Conservation (phyloP, 2,797 vertebrate species). For the Natrix natrix region DNA sequence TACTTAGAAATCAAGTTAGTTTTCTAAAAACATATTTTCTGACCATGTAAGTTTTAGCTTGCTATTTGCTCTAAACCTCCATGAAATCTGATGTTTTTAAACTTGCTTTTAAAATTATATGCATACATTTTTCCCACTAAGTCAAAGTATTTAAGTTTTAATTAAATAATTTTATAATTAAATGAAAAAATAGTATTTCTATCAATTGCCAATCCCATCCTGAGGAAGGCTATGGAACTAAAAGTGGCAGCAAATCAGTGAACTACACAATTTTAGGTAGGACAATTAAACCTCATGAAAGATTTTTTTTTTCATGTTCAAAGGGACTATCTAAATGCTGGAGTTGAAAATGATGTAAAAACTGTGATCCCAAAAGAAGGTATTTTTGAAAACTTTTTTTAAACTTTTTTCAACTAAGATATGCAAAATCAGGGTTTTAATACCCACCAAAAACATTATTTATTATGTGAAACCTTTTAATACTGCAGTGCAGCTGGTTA, state of each 20-base stretch:
- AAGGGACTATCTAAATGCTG: neutral
- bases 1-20: slow-evolving; percentile 35
- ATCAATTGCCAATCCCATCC: slow-evolving; percentile 35
- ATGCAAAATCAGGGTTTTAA: neutral
- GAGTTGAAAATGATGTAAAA: slow-evolving; percentile 31
- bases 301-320: neutral
- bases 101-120: slow-evolving; percentile 54
- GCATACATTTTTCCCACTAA: slow-evolving; percentile 35
- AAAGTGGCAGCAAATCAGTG: slow-evolving; percentile 21
- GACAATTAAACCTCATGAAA: neutral
- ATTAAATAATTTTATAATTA: slow-evolving; percentile 31
- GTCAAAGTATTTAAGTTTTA: slow-evolving; percentile 33
- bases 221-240: slow-evolving; percentile 55
- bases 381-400: neutral
- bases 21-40: neutral
- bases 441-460: slow-evolving; percentile 28
- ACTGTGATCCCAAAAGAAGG: neutral
- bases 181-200: neutral
- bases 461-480: slow-evolving; percentile 32
- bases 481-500: slow-evolving; percentile 50
- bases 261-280: neutral
- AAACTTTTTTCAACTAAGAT: slow-evolving; percentile 17
- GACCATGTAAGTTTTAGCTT: neutral
- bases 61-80: neutral
- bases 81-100: slow-evolving; percentile 35